These are phyloP conservation scores for Gasterosteus nipponicus DNA, from an alignment of 2,113 vertebrate genomes.

Conservation along the genomic window DNA sequence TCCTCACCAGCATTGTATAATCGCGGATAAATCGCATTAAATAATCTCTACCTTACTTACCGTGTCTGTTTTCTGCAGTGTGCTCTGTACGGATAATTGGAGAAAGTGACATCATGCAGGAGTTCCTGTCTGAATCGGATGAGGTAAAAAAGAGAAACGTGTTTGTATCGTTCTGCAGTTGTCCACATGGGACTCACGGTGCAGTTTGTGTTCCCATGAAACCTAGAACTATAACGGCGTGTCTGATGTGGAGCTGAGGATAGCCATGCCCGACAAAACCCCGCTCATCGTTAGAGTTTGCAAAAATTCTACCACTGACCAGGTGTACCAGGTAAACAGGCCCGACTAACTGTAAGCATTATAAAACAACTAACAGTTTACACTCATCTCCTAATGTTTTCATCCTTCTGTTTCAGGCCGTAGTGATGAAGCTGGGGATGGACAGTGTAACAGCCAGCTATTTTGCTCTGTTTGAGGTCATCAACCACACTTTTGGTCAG, in stretches of 20 bases:
- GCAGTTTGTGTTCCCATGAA: slow-evolving; percentile 3
- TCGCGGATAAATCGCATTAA: not conserved
- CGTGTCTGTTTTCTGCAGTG: slow-evolving; percentile 77
- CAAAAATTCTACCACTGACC: slow-evolving; percentile 97
- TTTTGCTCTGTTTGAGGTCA: slow-evolving; percentile 96
- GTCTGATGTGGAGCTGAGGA: slow-evolving; percentile 93
- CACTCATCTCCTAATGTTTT: not conserved
- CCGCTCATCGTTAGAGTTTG: slow-evolving; percentile 90
- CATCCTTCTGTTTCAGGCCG: slow-evolving; percentile 79
- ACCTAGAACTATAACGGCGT: slow-evolving; percentile 93
- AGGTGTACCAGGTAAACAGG: slow-evolving; percentile 93
- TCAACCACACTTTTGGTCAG: slow-evolving; percentile 96
- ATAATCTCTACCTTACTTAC: not conserved
- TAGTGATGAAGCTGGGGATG: slow-evolving; percentile 91
- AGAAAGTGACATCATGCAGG: slow-evolving; percentile 98
- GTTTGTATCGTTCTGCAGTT: not conserved
- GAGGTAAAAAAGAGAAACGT: slow-evolving; percentile 81
- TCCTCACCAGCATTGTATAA: not conserved
- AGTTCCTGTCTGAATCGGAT: slow-evolving; percentile 95
- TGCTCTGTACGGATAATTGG: slow-evolving; percentile 96
- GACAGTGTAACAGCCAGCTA: slow-evolving; percentile 93
- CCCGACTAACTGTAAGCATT: not conserved
- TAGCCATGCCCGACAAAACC: slow-evolving; percentile 90
- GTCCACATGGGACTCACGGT: slow-evolving; percentile 13
- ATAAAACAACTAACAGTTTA: not conserved